Evolutionary conservation across 2,888 invertebrate genomes (phyloP).

Genomic region (Eupithecia abbreviata): DNA sequence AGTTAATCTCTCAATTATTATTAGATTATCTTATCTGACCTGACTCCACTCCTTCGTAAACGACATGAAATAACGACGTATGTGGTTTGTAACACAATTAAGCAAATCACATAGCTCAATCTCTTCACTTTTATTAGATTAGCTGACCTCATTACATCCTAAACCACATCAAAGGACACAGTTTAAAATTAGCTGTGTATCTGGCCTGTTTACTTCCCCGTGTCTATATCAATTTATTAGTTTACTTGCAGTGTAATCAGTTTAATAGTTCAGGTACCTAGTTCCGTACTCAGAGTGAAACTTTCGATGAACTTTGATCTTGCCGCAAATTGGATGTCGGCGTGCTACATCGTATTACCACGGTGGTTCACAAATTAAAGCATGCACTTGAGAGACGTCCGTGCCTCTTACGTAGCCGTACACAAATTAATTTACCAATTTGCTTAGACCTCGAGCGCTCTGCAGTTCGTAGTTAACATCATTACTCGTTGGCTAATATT

Average conservation of each 20-base stretch:
- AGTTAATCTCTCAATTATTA: too few relatives aligned
- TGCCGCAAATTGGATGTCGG: background rate
- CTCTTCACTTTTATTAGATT: background rate
- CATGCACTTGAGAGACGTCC: background rate
- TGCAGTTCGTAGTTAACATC: background rate
- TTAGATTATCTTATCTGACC: too few relatives aligned
- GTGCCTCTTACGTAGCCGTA: background rate
- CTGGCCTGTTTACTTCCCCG: background rate
- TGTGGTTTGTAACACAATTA: background rate
- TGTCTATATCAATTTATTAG: constrained; percentile 2
- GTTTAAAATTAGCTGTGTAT: background rate
- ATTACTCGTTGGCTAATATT: background rate
- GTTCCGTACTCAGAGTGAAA: constrained; percentile 1
- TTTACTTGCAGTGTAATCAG: background rate
- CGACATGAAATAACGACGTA: background rate
- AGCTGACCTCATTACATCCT: background rate
- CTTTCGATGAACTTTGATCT: constrained; percentile 11
- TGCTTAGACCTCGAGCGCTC: background rate
- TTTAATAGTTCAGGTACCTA: background rate
- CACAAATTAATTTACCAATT: background rate
- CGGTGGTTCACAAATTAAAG: background rate
- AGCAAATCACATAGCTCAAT: background rate
- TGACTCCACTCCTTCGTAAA: too few relatives aligned
- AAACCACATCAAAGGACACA: background rate
- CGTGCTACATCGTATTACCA: background rate